A percentile compares a stretch with the other conserved stretches of the same genome.
Evolutionary conservation across 2,797 vertebrate genomes (phyloP).

Genomic region (Diplodus puntazzo): DNA sequence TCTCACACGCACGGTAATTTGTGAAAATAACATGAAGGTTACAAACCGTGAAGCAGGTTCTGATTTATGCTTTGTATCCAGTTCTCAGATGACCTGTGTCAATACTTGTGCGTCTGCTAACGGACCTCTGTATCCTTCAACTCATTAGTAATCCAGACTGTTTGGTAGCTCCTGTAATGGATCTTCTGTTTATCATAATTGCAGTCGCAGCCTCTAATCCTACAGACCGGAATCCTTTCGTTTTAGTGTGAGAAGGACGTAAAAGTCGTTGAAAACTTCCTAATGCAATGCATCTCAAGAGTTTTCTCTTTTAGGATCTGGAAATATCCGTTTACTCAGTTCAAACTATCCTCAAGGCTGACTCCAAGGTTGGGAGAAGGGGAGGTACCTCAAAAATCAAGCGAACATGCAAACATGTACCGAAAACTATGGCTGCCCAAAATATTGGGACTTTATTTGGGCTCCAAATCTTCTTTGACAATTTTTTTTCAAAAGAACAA

Average conservation of each 20-base stretch:
- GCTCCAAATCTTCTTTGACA: too few relatives aligned
- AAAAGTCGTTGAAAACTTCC: conserved; percentile 29
- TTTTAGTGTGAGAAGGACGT: neutral
- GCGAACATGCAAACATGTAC: neutral
- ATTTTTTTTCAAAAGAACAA: too few relatives aligned
- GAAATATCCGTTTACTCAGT: conserved; percentile 8
- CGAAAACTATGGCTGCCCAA: too few relatives aligned
- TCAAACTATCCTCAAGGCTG: conserved; percentile 1
- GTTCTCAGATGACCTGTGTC: conserved; percentile 27
- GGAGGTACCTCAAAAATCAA: neutral
- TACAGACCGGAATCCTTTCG: conserved; percentile 13
- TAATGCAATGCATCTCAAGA: conserved; percentile 1
- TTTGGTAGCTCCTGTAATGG: conserved; percentile 66
- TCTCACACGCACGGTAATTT: conserved; percentile 33
- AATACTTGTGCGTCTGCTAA: conserved; percentile 5
- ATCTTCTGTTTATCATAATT: conserved; percentile 79
- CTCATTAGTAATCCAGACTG: conserved; percentile 62
- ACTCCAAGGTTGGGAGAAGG: neutral
- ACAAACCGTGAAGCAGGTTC: neutral
- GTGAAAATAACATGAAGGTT: conserved; percentile 31
- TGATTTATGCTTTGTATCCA: neutral
- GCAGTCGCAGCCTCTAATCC: conserved; percentile 71
- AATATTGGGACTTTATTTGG: too few relatives aligned
- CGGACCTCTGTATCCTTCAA: conserved; percentile 15
- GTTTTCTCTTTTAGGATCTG: conserved; percentile 1